Base-by-base conservation (phyloP, 2,888 invertebrate genomes). In the Nomada fabriciana region DNA sequence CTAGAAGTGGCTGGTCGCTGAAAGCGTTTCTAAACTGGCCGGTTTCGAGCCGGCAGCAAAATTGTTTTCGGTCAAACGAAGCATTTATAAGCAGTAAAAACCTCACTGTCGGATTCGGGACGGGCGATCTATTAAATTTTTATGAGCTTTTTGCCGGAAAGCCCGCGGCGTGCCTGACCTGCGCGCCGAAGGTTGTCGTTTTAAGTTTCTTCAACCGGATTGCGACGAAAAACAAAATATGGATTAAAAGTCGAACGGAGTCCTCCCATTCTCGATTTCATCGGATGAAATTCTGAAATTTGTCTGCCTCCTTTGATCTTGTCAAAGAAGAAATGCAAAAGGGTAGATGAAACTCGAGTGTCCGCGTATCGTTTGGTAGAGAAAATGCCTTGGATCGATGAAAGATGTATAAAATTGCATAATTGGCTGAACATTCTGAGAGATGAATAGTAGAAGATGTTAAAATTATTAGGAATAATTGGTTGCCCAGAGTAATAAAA, bases 71-170 rank as follows among this genome's bases (percentile, higher is more conserved):
- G 89, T 90, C 89, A 91, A 91, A 91, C 90, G 90, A 88, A 92
- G 88, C 90, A 90, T 90, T 91, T 90, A 90, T 89, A 89, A 90
- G 89, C 86, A 87, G 86, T 90, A 91, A 90, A 91, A 91, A 89
- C 84, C 77, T 81, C 74, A 85, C 69, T 71, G 75, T 65, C 78
- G 79, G 77, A 86, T 86, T 85, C 85, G 83, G 86, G 83, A 82
- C 89, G 89, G 90, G 89, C 85, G 91, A 91, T 92, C 91, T 91
- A 92, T 92, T 92, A 92, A 92, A 91, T 86, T 92, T 92, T 92
- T 91, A 92, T 89, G 89, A 89, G 86, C 81, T 80, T 86, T 88
- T 85, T 84, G 86, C 88, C 84, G 80, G 72, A 73, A 80, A 83
- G 77, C 79, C 69, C n/a, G 59, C 59, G 72, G 25, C 61, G 29